These are phyloP conservation scores for Scopus umbretta DNA, from an alignment of 2,113 vertebrate species.

Conservation along the genomic window DNA sequence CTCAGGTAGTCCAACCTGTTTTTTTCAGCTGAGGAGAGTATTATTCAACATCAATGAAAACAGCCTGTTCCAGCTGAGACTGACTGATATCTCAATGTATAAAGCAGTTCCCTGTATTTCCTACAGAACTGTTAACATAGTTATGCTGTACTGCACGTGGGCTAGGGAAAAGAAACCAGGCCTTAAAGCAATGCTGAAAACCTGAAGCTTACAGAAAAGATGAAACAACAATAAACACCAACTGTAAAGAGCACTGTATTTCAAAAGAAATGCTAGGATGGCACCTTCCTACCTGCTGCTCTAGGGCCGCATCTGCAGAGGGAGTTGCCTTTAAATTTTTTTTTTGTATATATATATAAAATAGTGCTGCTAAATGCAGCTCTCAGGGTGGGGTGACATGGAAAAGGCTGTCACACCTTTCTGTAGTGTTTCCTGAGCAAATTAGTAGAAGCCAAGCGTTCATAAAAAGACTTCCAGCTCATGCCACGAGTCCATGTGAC, in stretches of 20 bases:
- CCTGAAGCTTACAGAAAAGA: not conserved
- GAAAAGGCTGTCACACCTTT: not conserved
- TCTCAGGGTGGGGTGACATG: not conserved
- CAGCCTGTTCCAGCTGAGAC: not conserved
- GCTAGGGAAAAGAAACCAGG: not conserved
- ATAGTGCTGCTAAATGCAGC: not conserved
- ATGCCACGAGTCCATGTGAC: not conserved
- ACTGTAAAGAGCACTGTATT: not conserved
- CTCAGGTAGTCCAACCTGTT: not conserved
- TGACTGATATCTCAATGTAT: not conserved
- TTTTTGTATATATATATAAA: too few relatives aligned
- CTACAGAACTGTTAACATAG: not conserved
- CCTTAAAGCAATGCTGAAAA: not conserved
- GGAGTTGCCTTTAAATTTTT: not conserved
- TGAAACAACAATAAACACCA: not conserved
- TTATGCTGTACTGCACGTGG: not conserved
- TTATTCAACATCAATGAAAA: not conserved
- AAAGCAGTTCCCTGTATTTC: not conserved
- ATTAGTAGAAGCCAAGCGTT: not conserved
- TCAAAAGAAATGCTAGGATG: not conserved
- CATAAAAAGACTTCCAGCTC: not conserved
- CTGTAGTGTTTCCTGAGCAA: not conserved
- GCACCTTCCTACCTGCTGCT: not conserved
- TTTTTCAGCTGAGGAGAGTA: not conserved
- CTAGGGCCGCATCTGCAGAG: not conserved